Evolutionary conservation across 1,140 invertebrate species (phyloP).

Genomic region (Zaprionus inermis): DNA sequence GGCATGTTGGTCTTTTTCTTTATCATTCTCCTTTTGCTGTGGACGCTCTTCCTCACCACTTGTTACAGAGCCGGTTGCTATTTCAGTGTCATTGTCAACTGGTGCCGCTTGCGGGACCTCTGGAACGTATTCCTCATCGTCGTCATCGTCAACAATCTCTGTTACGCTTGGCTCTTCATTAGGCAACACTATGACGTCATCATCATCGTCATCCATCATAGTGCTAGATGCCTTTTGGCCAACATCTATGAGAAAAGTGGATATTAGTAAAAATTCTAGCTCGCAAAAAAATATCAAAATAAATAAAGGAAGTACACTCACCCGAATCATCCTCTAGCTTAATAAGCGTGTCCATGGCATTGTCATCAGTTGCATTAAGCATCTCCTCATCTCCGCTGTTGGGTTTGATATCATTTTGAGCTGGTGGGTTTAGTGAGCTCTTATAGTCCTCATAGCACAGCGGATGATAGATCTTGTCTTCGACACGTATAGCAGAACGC

Average conservation of each 20-base stretch:
- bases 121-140: conserved; percentile 83
- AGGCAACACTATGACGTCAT: conserved; percentile 83
- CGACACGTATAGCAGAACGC: conserved; percentile 90
- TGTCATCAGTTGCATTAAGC: conserved; percentile 68
- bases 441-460: conserved; percentile 95
- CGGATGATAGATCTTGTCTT: conserved; percentile 94
- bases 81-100: conserved; percentile 53
- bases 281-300: neutral
- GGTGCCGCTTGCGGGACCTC: conserved; percentile 50
- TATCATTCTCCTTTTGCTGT: conserved; percentile 35
- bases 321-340: conserved; percentile 66
- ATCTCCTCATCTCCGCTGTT: conserved; percentile 57
- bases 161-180: conserved; percentile 82
- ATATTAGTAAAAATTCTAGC: neutral
- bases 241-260: conserved; percentile 19
- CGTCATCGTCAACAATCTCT: conserved; percentile 82
- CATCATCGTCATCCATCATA: conserved; percentile 74
- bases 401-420: conserved; percentile 5
- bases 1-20: conserved; percentile 47
- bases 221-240: conserved; percentile 28
- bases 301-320: neutral
- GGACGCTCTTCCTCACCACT: conserved; percentile 11
- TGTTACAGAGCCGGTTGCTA: conserved; percentile 23
- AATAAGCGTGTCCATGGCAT: conserved; percentile 77
- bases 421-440: conserved; percentile 76